Base-by-base conservation (phyloP, 2,113 vertebrate genomes). In the Engraulis encrasicolus region DNA sequence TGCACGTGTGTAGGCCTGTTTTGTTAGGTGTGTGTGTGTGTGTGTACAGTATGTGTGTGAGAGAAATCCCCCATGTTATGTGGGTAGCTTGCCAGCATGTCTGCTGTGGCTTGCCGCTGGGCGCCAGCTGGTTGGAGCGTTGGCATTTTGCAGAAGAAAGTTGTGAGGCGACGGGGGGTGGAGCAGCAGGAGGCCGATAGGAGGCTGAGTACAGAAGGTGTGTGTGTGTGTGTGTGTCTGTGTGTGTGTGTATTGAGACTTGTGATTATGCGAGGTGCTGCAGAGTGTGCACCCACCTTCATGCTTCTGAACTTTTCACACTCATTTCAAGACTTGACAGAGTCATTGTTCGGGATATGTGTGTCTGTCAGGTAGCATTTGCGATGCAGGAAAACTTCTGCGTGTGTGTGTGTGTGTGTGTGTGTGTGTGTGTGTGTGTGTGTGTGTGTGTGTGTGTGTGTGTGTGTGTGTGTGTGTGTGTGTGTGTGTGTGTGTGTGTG, bases 131-230 rank as follows among this genome's bases (percentile, higher is more conserved):
- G 84, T 86, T 89, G 89, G 88, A 86, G 36, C 79, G 85, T 86
- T 89, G 89, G 88, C 91, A 91, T 91, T 92, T 84, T 89, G 88
- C 82, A 17, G 83, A 87, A 85, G 9, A 3, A 88, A 88, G 89
- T 82, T 50, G 89, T 94, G 92, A 94, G 94, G 88, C 93, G 87
- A 88, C 91, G 80, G 92, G 91, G 88, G 88, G 40, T 82, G 20
- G 84, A 83, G 85, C 86, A 89, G 91, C 84, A 82, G 80, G 87
- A 86, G 34, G 89, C 81, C 85, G 81, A 74, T 87, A 86, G 85
- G 91, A 91, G n/a, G n/a, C n/a, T n/a, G n/a, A n/a, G n/a, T n/a
- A n/a, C n/a, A n/a, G n/a, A n/a, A n/a, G n/a, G n/a, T n/a, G n/a
- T n/a, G n/a, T n/a, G n/a, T n/a, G n/a, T n/a, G n/a, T n/a, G n/a